phyloP scores from a whole-genome alignment of 2,888 invertebrate genomes.

The Caenorhabditis sp. region DNA sequence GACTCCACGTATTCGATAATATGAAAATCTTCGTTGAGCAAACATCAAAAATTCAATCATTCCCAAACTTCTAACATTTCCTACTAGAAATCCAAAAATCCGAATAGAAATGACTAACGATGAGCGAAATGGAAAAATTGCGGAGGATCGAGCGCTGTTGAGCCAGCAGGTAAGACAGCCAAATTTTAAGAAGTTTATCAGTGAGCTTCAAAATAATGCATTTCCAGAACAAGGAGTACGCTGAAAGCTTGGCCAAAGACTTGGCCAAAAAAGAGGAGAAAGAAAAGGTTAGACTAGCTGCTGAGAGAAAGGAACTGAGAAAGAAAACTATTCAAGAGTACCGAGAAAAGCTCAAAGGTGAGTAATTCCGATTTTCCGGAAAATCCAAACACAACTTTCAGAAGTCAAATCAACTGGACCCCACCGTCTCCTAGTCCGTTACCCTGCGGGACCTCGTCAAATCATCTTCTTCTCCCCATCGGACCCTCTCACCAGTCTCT shows the following conservation, averaged over 20 bases:
- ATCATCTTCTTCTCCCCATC: conserved; percentile 91
- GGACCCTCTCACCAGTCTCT: conserved; percentile 92
- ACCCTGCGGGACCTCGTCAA: conserved; percentile 92
- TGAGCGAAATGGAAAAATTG: conserved; percentile 20
- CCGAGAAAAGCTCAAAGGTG: conserved; percentile 43
- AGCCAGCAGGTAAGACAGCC: conserved; percentile 39
- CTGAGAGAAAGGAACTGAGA: conserved; percentile 35
- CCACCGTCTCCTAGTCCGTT: conserved; percentile 92
- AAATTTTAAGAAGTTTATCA: not conserved
- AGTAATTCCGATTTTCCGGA: not conserved
- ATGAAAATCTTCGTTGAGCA: too few relatives aligned
- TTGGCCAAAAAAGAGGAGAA: conserved; percentile 60
- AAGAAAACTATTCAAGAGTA: conserved; percentile 54
- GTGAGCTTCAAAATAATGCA: not conserved
- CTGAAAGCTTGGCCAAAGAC: conserved; percentile 71
- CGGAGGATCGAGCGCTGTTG: conserved; percentile 48
- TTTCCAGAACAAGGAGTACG: conserved; percentile 70
- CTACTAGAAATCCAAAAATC: not conserved
- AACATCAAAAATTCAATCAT: not conserved
- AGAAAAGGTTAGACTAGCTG: conserved; percentile 36
- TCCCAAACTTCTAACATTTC: conserved; percentile 12
- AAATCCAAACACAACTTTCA: not conserved
- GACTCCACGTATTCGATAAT: too few relatives aligned
- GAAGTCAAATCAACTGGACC: conserved; percentile 79
- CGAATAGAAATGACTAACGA: conserved; percentile 22